phyloP scores from a whole-genome alignment of 2,113 vertebrate species.

The Uria aalge region DNA sequence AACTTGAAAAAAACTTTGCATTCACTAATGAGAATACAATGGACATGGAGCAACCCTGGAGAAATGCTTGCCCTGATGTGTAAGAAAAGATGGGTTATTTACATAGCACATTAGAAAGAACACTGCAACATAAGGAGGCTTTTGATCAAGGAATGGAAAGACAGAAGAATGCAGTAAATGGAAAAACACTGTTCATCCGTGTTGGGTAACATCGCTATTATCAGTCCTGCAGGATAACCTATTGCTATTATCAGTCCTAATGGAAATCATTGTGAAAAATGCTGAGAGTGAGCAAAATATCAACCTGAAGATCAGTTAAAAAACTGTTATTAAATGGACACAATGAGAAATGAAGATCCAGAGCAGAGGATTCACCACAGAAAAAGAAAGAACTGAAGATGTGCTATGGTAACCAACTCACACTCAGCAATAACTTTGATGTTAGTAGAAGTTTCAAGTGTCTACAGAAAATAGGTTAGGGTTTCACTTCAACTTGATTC shows the following conservation, averaged over 20 bases:
- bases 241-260: background rate
- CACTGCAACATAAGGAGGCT: background rate
- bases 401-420: background rate
- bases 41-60: background rate
- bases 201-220: background rate
- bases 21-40: background rate
- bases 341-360: background rate
- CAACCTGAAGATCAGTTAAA: background rate
- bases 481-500: background rate
- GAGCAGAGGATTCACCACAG: background rate
- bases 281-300: background rate
- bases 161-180: background rate
- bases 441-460: background rate
- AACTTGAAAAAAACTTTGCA: background rate
- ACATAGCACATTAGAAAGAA: background rate
- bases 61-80: background rate
- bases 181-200: rapidly evolving
- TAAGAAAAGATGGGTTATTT: background rate
- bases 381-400: background rate
- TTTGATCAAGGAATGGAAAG: background rate
- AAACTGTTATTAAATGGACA: background rate
- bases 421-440: background rate
- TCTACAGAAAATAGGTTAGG: background rate
- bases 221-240: background rate
- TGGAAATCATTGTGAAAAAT: background rate